Evolutionary conservation across 2,888 invertebrate genomes (phyloP).

Genomic region (Sericinus montela): DNA sequence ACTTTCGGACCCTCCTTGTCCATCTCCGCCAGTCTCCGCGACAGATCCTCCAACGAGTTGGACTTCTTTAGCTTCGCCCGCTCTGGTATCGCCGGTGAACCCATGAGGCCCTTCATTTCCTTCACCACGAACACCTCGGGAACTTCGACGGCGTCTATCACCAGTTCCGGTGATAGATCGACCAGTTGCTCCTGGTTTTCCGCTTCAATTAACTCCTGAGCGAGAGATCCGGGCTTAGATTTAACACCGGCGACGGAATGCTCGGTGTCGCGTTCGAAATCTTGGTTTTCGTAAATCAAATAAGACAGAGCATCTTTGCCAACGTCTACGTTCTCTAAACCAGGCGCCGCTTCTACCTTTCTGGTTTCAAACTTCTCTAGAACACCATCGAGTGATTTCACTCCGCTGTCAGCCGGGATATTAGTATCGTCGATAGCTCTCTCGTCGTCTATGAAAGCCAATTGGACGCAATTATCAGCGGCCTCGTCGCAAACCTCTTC

Average conservation of each 20-base stretch:
- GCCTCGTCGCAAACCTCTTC: conserved; percentile 60
- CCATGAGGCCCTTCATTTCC: conserved; percentile 45
- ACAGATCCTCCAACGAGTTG: conserved; percentile 61
- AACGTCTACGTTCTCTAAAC: conserved; percentile 50
- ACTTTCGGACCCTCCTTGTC: conserved; percentile 50
- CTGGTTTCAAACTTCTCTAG: conserved; percentile 6
- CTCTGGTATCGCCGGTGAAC: conserved; percentile 59
- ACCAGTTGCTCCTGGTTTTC: conserved; percentile 54
- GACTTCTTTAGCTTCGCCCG: conserved; percentile 62
- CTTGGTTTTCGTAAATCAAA: conserved; percentile 53
- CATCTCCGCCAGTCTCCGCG: conserved; percentile 33
- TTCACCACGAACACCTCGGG: conserved; percentile 49
- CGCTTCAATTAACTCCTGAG: conserved; percentile 60
- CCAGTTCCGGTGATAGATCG: conserved; percentile 65
- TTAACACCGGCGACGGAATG: conserved; percentile 25
- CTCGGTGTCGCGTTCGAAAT: conserved; percentile 37
- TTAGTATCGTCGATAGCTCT: conserved; percentile 40
- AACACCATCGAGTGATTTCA: conserved; percentile 27
- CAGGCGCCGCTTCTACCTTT: conserved; percentile 24
- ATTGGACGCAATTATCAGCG: conserved; percentile 39
- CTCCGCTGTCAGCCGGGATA: conserved; percentile 29
- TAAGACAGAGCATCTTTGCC: conserved; percentile 68
- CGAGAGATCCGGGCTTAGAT: conserved; percentile 43
- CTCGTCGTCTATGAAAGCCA: conserved; percentile 54
- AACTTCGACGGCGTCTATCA: conserved; percentile 53